These are phyloP conservation scores for Calliopsis andreniformis DNA, from an alignment of 1,140 invertebrate species.

Conservation along the genomic window DNA sequence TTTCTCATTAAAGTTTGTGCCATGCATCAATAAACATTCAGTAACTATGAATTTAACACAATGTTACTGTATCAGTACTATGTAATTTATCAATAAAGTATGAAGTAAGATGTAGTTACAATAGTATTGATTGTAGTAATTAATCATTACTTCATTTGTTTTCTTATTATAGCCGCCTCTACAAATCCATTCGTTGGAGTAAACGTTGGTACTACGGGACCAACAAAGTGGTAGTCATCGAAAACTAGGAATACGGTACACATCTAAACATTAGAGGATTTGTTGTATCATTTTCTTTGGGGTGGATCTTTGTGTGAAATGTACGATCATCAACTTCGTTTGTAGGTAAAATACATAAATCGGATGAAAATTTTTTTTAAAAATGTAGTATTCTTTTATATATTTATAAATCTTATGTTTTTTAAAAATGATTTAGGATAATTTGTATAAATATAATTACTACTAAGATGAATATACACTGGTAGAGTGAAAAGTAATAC, in stretches of 20 bases:
- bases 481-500: neutral
- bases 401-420: neutral
- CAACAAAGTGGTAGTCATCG: slow-evolving; percentile 75
- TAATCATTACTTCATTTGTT: slow-evolving; percentile 34
- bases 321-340: neutral
- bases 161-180: slow-evolving; percentile 69
- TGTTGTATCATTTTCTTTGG: slow-evolving; percentile 1
- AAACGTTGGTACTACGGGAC: slow-evolving; percentile 62
- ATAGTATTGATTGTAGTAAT: neutral
- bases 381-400: neutral
- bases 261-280: slow-evolving; percentile 16
- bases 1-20: too few species aligned
- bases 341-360: neutral
- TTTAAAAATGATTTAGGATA: neutral
- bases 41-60: too few species aligned
- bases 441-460: neutral
- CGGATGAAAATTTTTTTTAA: neutral
- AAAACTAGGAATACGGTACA: slow-evolving; percentile 12
- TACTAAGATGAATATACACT: too few species aligned
- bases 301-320: slow-evolving; percentile 35
- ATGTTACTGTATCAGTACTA: too few species aligned
- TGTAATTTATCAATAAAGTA: slow-evolving; percentile 13
- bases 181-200: slow-evolving; percentile 77
- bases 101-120: slow-evolving; percentile 17
- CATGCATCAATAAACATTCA: too few species aligned